A percentile compares a stretch with the other conserved stretches of the same genome.
Evolutionary conservation across 2,797 vertebrate species (phyloP).

Genomic region (Denticeps clupeoides): DNA sequence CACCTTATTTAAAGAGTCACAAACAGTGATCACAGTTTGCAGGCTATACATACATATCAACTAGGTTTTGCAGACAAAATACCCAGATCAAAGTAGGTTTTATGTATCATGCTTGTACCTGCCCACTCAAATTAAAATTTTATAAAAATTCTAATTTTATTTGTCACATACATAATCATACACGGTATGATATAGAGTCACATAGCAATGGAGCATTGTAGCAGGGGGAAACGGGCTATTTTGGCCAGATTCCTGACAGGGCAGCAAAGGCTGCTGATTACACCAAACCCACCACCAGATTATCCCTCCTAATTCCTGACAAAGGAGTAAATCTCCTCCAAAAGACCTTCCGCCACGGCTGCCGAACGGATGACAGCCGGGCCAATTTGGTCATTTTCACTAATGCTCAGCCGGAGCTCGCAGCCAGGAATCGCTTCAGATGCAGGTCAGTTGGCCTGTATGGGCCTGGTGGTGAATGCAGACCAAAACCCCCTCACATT

Average conservation of each 20-base stretch:
- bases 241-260: conserved; percentile 12
- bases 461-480: too few species aligned
- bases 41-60: too few species aligned
- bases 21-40: too few species aligned
- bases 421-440: neutral
- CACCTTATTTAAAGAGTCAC: too few species aligned
- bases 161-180: too few species aligned
- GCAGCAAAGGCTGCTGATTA: conserved; percentile 20
- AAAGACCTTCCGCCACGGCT: conserved; percentile 19
- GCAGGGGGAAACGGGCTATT: neutral
- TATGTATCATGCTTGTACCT: too few species aligned
- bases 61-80: too few species aligned
- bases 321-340: conserved; percentile 19
- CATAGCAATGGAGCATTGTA: neutral
- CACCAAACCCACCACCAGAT: conserved; percentile 27
- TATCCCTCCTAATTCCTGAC: conserved; percentile 25
- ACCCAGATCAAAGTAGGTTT: too few species aligned
- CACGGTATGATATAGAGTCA: neutral
- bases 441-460: too few species aligned
- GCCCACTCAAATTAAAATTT: too few species aligned
- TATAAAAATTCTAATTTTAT: too few species aligned
- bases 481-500: too few species aligned
- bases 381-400: conserved; percentile 19
- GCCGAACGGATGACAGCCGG: neutral
- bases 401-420: conserved; percentile 7